Percentiles rank a stretch among this genome's conserved stretches.
Evolutionary conservation across 2,113 vertebrate species (phyloP).

Genomic region (Urocynchramus pylzowi): DNA sequence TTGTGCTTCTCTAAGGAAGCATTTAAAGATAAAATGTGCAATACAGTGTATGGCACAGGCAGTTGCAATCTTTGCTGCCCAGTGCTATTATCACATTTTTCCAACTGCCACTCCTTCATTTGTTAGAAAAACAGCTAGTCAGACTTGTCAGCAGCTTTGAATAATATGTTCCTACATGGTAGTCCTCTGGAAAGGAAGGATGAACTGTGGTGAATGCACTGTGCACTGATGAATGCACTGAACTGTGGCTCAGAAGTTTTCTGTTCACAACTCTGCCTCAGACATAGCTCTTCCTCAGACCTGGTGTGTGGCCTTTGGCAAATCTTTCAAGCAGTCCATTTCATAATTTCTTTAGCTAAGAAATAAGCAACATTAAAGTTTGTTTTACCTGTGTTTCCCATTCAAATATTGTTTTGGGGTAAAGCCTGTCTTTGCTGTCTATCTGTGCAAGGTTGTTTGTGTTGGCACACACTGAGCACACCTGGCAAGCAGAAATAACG

Average conservation of each 20-base stretch:
- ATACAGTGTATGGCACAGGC: not conserved
- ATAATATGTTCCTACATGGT: not conserved
- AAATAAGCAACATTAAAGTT: not conserved
- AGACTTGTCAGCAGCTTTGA: not conserved
- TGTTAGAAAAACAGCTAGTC: not conserved
- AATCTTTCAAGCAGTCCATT: not conserved
- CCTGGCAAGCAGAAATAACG: not conserved
- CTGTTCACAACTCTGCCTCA: not conserved
- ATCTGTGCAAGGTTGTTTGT: not conserved
- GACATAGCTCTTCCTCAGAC: not conserved
- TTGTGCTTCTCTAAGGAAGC: not conserved
- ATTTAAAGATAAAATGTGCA: not conserved
- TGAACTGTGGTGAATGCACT: not conserved
- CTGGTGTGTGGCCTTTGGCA: not conserved
- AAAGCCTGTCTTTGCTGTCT: not conserved
- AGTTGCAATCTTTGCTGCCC: not conserved
- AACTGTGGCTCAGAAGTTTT: not conserved
- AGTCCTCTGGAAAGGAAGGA: not conserved
- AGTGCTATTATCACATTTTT: not conserved
- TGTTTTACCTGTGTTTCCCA: not conserved
- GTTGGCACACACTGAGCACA: not conserved
- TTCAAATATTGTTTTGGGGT: not conserved
- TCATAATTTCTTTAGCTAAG: not conserved
- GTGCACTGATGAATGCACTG: not conserved
- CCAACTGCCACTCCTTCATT: not conserved